Percentiles rank a stretch among this genome's conserved stretches.
Conservation (phyloP, 2,113 vertebrate species). For the Cyanocitta stelleri region DNA sequence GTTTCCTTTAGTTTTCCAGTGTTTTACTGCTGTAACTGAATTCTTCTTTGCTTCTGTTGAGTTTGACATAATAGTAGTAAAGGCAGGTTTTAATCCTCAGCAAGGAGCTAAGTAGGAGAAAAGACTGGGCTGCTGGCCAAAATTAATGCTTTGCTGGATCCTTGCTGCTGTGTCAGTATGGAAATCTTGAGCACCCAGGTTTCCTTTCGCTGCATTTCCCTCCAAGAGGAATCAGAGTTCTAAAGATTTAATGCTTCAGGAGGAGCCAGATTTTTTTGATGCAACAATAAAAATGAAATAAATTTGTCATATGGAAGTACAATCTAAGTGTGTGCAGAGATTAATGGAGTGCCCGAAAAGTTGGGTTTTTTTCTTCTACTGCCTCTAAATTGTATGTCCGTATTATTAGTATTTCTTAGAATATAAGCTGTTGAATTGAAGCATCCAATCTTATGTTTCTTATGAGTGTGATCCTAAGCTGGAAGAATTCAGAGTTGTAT, state of each 20-base stretch:
- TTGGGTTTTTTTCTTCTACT: neutral
- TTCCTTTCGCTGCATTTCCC: neutral
- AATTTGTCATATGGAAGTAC: neutral
- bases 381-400: neutral
- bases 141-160: neutral
- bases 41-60: neutral
- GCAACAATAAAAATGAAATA: neutral
- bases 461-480: neutral
- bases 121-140: neutral
- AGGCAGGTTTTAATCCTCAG: conserved; percentile 29
- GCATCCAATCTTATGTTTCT: neutral
- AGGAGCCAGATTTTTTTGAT: neutral
- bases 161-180: neutral
- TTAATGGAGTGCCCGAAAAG: neutral
- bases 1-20: neutral
- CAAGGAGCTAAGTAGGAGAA: neutral
- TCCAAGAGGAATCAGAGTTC: neutral
- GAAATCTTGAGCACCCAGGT: neutral
- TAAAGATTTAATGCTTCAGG: neutral
- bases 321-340: neutral
- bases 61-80: neutral
- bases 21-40: neutral
- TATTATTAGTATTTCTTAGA: neutral
- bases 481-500: fast-evolving
- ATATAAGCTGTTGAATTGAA: neutral